Evolutionary conservation across 1,140 invertebrate genomes (phyloP).

Genomic region (Anoplolepis gracilipes): DNA sequence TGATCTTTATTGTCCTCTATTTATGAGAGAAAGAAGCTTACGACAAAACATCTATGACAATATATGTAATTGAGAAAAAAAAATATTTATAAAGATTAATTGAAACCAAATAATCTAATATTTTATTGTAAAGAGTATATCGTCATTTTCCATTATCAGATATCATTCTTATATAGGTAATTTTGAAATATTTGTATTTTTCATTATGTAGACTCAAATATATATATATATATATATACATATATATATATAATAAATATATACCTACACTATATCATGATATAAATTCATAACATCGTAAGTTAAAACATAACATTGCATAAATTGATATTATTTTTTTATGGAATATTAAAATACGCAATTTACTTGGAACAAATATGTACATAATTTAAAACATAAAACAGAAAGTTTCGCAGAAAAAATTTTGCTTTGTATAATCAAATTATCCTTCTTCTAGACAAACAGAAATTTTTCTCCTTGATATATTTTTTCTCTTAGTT

Average conservation of each 20-base stretch:
- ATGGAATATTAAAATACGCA: not conserved
- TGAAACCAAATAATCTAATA: not conserved
- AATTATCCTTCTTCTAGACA: constrained; percentile 25
- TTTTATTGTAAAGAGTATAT: not conserved
- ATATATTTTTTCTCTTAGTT: constrained; percentile 9
- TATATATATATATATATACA: too few relatives aligned
- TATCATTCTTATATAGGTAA: not conserved
- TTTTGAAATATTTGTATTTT: not conserved
- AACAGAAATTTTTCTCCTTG: constrained; percentile 8
- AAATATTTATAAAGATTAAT: too few relatives aligned
- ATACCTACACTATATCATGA: not conserved
- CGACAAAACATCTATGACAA: constrained; percentile 42
- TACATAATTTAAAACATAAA: not conserved
- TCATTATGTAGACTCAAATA: not conserved
- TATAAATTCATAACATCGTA: constrained; percentile 3
- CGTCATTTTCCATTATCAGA: not conserved
- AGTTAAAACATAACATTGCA: not conserved
- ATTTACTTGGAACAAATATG: not conserved
- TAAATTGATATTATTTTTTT: not conserved
- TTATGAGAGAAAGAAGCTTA: not conserved
- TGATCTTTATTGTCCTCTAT: constrained; percentile 16
- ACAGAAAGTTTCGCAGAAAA: not conserved
- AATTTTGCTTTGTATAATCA: constrained; percentile 34
- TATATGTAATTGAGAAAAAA: not conserved
- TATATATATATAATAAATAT: too few relatives aligned